phyloP scores from a whole-genome alignment of 2,797 vertebrate genomes.

The Sebastes steindachneri region DNA sequence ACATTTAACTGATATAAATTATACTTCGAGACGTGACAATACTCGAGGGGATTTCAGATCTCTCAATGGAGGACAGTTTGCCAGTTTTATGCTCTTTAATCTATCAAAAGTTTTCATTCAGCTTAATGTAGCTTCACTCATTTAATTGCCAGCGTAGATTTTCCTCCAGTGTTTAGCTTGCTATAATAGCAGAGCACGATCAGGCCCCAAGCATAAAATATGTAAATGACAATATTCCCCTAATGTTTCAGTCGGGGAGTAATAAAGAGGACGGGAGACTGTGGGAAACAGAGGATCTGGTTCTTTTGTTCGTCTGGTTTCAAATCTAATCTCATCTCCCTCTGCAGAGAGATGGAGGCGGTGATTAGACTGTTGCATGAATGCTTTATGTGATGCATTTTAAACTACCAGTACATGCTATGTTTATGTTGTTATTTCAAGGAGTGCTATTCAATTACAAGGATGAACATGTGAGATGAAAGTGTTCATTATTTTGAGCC shows the following conservation, averaged over 20 bases:
- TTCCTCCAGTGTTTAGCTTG: conserved; percentile 41
- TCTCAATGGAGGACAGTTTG: conserved; percentile 48
- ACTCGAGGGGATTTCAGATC: conserved; percentile 14
- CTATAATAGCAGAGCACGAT: conserved; percentile 47
- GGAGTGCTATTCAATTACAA: neutral
- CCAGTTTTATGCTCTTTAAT: conserved; percentile 53
- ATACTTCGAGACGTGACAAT: neutral
- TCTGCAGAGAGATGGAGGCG: neutral
- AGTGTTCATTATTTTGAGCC: neutral
- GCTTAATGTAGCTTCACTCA: conserved; percentile 57
- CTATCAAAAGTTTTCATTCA: conserved; percentile 60
- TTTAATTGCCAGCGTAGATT: conserved; percentile 70
- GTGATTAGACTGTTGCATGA: neutral
- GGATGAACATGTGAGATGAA: neutral
- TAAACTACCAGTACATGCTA: neutral
- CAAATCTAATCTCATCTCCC: conserved; percentile 8
- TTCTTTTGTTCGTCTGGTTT: conserved; percentile 33
- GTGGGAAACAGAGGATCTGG: conserved; percentile 3
- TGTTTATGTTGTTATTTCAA: neutral
- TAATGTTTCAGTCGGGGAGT: conserved; percentile 35
- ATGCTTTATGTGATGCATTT: neutral
- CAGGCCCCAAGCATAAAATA: conserved; percentile 57
- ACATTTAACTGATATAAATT: conserved; percentile 22
- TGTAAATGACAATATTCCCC: conserved; percentile 59
- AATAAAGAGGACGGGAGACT: conserved; percentile 27